Evolutionary conservation across 2,888 invertebrate species (phyloP).

Genomic region (Drosophila nigricruria): DNA sequence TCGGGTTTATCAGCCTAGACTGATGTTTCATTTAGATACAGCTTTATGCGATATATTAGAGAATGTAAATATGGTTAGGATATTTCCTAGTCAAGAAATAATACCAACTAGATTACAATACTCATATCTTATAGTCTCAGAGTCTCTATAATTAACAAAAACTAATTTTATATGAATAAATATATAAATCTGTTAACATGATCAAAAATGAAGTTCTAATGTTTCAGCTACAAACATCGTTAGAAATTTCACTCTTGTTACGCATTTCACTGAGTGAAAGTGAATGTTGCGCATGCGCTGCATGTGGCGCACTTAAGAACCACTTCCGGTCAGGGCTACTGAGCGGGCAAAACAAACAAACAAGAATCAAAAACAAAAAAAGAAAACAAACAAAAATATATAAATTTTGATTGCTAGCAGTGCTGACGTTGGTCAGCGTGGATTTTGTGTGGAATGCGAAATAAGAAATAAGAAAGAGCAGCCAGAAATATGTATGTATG

Average conservation of each 20-base stretch:
- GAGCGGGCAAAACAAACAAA: slow-evolving; percentile 11
- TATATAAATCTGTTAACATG: too few species aligned
- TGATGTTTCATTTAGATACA: too few species aligned
- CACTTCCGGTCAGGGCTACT: slow-evolving; percentile 18
- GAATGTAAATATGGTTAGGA: too few species aligned
- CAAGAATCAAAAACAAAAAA: neutral
- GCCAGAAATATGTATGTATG: slow-evolving; percentile 7
- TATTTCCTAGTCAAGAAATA: too few species aligned
- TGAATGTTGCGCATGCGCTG: slow-evolving; percentile 5
- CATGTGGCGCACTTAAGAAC: slow-evolving; percentile 23
- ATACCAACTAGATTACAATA: too few species aligned
- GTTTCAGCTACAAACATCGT: neutral
- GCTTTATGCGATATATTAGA: too few species aligned
- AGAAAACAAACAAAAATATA: neutral
- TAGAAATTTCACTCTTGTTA: neutral
- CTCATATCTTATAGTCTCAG: too few species aligned
- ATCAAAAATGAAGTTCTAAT: too few species aligned
- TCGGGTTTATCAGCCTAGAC: too few species aligned
- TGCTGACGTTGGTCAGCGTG: neutral
- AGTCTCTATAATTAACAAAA: too few species aligned
- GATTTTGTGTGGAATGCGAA: slow-evolving; percentile 9
- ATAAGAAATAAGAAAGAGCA: slow-evolving; percentile 8
- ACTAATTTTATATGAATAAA: too few species aligned
- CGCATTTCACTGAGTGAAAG: neutral
- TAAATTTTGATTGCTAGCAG: neutral